Base-by-base conservation (phyloP, 2,797 vertebrate species). In the Centroberyx gerrardi region DNA sequence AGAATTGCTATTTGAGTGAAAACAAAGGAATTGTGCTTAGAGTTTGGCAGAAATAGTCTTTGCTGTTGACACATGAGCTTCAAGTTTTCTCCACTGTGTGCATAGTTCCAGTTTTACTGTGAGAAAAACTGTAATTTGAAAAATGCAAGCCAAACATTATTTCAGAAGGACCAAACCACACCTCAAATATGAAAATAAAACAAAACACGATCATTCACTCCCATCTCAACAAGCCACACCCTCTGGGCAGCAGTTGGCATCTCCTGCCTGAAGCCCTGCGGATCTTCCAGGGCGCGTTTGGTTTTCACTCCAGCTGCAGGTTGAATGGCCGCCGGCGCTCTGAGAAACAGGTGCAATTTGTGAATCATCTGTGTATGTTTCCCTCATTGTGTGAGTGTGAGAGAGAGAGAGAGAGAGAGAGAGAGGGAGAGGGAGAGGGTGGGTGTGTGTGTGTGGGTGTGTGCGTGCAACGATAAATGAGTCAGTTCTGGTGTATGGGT, bases 181-280 rank as follows among this genome's bases (percentile, higher is more conserved):
- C 76, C 74, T 76, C 31, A 36, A 53, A 72, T 55, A 42, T 29
- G 5, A 62, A 40, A 61, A 18, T 8, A 1, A 49, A 54, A 22
- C 0, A 62, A 56, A 74, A 62, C 69, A 52, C 1, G 17, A 56
- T 13, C 1, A 33, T 4, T 51, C 36, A 62, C 40, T 53, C 8
- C 54, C 10, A 64, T 33, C 33, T 7, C 33, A 29, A 48, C 1
- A 2, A 60, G 73, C 78, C 76, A 68, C 2, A 76, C 18, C 10
- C 86, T 87, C 81, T 83, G 81, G 80, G 79, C 72, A 86, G 79
- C 71, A 68, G 75, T 67, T 74, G 84, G 84, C 77, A 55, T 8
- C 51, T 6, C 0, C 22, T 0, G 9, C n/a, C 5, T 27, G 36
- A 40, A 56, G 63, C 84, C 62, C 22, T 77, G 77, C 83, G 77